Conservation (phyloP, 2,888 invertebrate genomes). For the Sphinx pinastri region DNA sequence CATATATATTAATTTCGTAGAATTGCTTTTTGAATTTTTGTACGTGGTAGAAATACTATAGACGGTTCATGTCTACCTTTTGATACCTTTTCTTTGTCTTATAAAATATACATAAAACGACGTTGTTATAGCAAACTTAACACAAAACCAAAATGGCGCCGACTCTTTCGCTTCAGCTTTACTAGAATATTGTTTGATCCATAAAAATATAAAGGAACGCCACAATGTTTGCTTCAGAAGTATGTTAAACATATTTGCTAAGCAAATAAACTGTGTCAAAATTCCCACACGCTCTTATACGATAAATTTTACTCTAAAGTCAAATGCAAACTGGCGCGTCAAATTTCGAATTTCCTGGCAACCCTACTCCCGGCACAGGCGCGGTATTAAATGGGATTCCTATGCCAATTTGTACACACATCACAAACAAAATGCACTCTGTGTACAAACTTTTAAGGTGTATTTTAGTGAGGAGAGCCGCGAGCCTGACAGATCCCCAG, state of each 20-base stretch:
- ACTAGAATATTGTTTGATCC: too few species aligned
- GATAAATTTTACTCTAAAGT: slow-evolving; percentile 23
- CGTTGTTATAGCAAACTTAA: too few species aligned
- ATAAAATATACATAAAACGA: too few species aligned
- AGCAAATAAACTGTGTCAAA: slow-evolving; percentile 12
- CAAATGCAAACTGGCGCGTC: slow-evolving; percentile 27
- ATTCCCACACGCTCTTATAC: slow-evolving; percentile 16
- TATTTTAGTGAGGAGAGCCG: background rate
- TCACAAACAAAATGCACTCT: slow-evolving; percentile 3
- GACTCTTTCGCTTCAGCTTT: too few species aligned
- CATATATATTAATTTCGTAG: too few species aligned
- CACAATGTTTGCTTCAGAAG: background rate
- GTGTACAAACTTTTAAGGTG: background rate
- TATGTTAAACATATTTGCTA: slow-evolving; percentile 15
- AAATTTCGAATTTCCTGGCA: slow-evolving; percentile 28
- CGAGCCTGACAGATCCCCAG: background rate
- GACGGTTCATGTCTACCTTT: too few species aligned
- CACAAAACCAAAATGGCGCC: too few species aligned
- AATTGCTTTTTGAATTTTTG: too few species aligned
- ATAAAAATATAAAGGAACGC: too few species aligned
- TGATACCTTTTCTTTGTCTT: too few species aligned
- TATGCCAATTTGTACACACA: slow-evolving; percentile 9
- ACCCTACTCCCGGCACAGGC: slow-evolving; percentile 21
- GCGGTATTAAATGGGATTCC: slow-evolving; percentile 22
- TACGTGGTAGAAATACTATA: too few species aligned